These are phyloP conservation scores for Paramormyrops hopkinsi DNA, from an alignment of 2,797 vertebrate species.

Conservation along the genomic window DNA sequence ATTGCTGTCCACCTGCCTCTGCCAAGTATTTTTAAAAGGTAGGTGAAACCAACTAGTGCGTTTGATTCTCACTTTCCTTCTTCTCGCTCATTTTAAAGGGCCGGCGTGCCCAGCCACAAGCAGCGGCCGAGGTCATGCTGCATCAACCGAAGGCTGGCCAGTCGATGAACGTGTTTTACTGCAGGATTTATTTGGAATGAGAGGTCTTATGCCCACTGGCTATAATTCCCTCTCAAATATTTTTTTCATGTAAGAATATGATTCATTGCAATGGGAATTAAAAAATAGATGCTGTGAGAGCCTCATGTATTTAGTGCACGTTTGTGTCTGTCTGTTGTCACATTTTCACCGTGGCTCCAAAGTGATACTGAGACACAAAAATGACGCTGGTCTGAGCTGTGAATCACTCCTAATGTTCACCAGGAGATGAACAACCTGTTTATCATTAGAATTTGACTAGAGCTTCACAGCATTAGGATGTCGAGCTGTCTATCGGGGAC, in stretches of 20 bases:
- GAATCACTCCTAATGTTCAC: not conserved
- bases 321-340: not conserved
- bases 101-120: not conserved
- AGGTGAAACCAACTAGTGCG: not conserved
- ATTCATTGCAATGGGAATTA: not conserved
- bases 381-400: not conserved
- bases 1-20: not conserved
- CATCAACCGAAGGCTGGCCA: not conserved
- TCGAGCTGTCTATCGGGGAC: not conserved
- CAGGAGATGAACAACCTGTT: not conserved
- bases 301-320: not conserved
- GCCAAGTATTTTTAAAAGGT: not conserved
- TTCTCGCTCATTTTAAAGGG: not conserved
- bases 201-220: not conserved
- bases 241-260: not conserved
- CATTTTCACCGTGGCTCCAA: not conserved
- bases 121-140: not conserved
- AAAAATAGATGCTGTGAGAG: not conserved
- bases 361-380: not conserved
- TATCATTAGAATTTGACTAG: not conserved
- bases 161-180: not conserved
- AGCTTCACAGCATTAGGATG: no score
- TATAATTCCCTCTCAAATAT: not conserved
- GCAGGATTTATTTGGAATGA: not conserved
- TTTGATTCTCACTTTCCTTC: not conserved